Percentiles rank a stretch among this genome's conserved stretches.
Conservation (phyloP, 2,797 vertebrate genomes). For the Loris lydekkerianus region DNA sequence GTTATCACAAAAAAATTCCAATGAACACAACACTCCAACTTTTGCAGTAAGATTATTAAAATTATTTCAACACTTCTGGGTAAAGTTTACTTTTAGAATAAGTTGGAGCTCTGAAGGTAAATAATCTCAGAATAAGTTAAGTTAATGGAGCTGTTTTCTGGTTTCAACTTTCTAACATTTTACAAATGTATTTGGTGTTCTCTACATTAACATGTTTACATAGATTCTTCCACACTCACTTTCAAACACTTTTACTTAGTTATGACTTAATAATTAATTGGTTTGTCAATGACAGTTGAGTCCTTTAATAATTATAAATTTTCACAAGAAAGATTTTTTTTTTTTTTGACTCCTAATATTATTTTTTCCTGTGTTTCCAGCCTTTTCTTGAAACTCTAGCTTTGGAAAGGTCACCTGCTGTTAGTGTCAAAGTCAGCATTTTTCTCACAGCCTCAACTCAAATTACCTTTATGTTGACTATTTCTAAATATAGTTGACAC, state of each 20-base stretch:
- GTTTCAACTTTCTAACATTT: slow-evolving; percentile 79
- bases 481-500: not conserved
- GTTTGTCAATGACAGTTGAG: slow-evolving; percentile 19
- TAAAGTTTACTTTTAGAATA: slow-evolving; percentile 80
- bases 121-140: slow-evolving; percentile 43
- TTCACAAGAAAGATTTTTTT: not conserved
- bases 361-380: not conserved
- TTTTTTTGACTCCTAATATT: not conserved
- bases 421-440: not conserved
- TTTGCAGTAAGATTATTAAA: slow-evolving; percentile 71
- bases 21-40: slow-evolving; percentile 66
- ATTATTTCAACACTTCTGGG: slow-evolving; percentile 62
- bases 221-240: not conserved
- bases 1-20: slow-evolving; percentile 76
- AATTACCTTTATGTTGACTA: not conserved
- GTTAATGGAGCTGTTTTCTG: slow-evolving; percentile 68
- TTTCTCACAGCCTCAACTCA: not conserved
- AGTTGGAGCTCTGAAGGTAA: slow-evolving; percentile 42
- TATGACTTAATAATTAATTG: not conserved
- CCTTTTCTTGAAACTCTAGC: not conserved
- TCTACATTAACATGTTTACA: slow-evolving; percentile 66
- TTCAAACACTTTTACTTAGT: not conserved
- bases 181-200: slow-evolving; percentile 61
- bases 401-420: not conserved
- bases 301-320: slow-evolving; percentile 43